Evolutionary conservation across 37 sponge, comb jelly and placozoan species (phyloP).

Genomic region (Eunapius fragilis): DNA sequence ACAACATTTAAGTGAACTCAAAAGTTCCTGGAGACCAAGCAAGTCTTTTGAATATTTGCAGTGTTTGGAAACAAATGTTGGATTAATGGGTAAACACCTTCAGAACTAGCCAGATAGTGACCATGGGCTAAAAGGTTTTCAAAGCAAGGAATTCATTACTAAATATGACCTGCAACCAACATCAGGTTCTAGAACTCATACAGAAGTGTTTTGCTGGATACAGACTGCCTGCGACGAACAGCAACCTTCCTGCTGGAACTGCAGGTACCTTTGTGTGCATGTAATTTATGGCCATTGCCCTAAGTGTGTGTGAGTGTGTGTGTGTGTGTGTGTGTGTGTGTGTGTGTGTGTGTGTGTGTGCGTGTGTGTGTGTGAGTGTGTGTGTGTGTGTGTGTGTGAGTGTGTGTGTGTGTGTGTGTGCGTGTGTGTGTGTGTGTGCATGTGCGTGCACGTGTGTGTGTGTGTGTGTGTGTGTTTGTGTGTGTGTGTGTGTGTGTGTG

Average conservation of each 20-base stretch:
- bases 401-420: neutral
- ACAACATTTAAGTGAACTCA: too few relatives aligned
- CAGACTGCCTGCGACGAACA: too few relatives aligned
- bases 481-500: neutral
- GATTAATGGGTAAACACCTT: too few relatives aligned
- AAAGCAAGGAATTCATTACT: too few relatives aligned
- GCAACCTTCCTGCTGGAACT: neutral
- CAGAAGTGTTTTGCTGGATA: too few relatives aligned
- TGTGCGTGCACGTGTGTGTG: neutral
- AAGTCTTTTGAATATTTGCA: too few relatives aligned
- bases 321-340: neutral
- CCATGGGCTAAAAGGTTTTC: too few relatives aligned
- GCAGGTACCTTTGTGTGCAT: neutral
- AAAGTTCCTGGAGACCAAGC: too few relatives aligned
- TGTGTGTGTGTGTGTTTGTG: neutral
- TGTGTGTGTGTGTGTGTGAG: neutral
- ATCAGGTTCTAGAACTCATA: too few relatives aligned
- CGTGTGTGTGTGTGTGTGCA: neutral
- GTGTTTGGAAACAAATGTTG: too few relatives aligned
- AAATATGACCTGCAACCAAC: too few relatives aligned
- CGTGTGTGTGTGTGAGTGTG: neutral
- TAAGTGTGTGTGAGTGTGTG: neutral
- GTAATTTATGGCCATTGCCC: neutral
- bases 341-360: neutral
- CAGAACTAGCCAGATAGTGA: too few relatives aligned